A percentile compares a stretch with the other conserved stretches of the same genome.
Evolutionary conservation across 2,113 vertebrate species (phyloP).

Genomic region (Macaca mulatta): DNA sequence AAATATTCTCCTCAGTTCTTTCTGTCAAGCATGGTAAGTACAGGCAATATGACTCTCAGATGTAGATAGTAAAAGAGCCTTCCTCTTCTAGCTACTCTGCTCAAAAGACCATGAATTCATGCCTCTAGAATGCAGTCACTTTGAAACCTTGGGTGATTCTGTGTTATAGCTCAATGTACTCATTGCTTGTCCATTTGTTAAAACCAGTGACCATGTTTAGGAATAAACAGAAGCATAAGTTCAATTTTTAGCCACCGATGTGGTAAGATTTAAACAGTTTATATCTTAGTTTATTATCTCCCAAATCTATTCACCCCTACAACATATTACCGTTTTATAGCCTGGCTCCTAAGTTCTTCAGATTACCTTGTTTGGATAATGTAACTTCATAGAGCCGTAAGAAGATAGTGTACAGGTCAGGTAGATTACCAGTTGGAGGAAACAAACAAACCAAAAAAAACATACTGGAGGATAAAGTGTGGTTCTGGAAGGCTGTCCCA

Average conservation of each 20-base stretch:
- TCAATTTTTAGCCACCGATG: neutral
- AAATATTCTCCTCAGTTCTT: conserved; percentile 9
- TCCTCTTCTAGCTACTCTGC: neutral
- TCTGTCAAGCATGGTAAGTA: conserved; percentile 31
- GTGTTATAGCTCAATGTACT: neutral
- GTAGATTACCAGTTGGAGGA: neutral
- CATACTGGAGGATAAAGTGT: neutral
- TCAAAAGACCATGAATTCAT: neutral
- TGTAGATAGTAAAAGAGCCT: neutral
- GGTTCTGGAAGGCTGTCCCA: neutral
- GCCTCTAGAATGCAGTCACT: neutral
- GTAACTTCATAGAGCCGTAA: neutral
- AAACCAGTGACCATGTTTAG: neutral
- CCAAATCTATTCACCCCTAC: neutral
- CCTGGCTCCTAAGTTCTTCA: neutral
- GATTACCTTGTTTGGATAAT: neutral
- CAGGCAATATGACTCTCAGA: neutral
- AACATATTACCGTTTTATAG: neutral
- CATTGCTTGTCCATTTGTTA: conserved; percentile 5
- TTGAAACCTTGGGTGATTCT: neutral
- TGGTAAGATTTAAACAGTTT: neutral
- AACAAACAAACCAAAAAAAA: neutral
- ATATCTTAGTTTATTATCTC: neutral
- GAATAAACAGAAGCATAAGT: neutral
- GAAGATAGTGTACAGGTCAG: neutral